Base-by-base conservation (phyloP, 2,797 vertebrate species). In the Brachymystax lenok region DNA sequence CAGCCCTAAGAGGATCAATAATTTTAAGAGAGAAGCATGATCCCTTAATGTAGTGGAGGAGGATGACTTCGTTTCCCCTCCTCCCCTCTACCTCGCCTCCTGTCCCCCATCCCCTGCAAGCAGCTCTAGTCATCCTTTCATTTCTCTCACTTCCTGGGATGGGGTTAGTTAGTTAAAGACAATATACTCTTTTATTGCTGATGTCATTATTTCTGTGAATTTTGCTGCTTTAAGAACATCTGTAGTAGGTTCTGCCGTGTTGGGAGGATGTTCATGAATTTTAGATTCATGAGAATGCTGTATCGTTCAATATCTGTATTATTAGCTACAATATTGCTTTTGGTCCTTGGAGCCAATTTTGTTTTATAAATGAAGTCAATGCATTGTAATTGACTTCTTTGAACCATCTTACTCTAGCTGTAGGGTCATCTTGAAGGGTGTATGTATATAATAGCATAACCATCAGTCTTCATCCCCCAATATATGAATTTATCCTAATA, bases 1-100 rank as follows among this genome's bases (percentile, higher is more conserved):
- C 79, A 87, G 91, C 90, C 92, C 92, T 91, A 92, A 92, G 90
- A 93, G 93, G 91, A 95, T 95, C 94, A 94, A 95, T 95, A 92
- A 93, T 94, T 94, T 94, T 94, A 91, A 94, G 93, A 91, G 92
- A 94, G 92, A 91, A 89, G 92, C 90, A 89, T 91, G 93, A 95
- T 94, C 92, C 92, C 92, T 93, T 95, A 93, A 94, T 94, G 94
- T 93, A 93, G 93, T 87, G 84, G 89, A 92, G 89, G 90, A 94
- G 88, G 88, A 90, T 88, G 89, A 90, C 91, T 89, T 84, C 85
- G 79, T 85, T 84, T 87, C 76, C 69, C 50, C 67, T 74, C 73
- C 68, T 51, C 13, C 75, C 59, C 75, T 77, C 76, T 73, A 54
- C 56, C 75, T 3, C 8, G 2, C 40, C 8, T 40, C 35, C 35